Evolutionary conservation across 2,888 invertebrate species (phyloP).

Genomic region (Scaptomyza tumidula): DNA sequence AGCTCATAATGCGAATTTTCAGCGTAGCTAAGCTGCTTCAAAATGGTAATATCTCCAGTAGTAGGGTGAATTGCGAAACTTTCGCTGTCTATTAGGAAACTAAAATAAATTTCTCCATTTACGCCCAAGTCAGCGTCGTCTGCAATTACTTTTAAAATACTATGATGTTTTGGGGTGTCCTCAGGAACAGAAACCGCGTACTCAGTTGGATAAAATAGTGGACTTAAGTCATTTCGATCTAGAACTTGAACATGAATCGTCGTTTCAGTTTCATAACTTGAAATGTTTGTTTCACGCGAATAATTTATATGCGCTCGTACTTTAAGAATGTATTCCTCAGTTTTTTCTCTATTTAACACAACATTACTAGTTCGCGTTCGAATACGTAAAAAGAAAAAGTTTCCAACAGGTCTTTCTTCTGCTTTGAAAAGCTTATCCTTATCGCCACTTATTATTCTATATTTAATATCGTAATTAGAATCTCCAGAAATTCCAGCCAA

Average conservation of each 20-base stretch:
- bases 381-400: slow-evolving; percentile 96
- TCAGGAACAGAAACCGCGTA: slow-evolving; percentile 95
- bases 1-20: slow-evolving; percentile 90
- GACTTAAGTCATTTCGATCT: slow-evolving; percentile 96
- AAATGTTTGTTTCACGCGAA: slow-evolving; percentile 86
- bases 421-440: slow-evolving; percentile 96
- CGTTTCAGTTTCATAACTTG: slow-evolving; percentile 88
- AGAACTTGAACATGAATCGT: slow-evolving; percentile 89
- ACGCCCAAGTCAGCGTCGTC: slow-evolving; percentile 98
- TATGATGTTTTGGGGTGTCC: slow-evolving; percentile 93
- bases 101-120: slow-evolving; percentile 99
- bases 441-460: slow-evolving; percentile 94
- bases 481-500: slow-evolving; percentile 91
- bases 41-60: slow-evolving; percentile 93
- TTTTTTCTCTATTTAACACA: slow-evolving; percentile 96
- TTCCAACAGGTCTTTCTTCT: slow-evolving; percentile 94
- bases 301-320: slow-evolving; percentile 89
- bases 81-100: slow-evolving; percentile 91
- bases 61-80: slow-evolving; percentile 97
- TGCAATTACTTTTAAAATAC: slow-evolving; percentile 91
- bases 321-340: slow-evolving; percentile 91
- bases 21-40: slow-evolving; percentile 90
- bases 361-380: slow-evolving; percentile 95
- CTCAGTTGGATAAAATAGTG: slow-evolving; percentile 95
- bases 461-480: slow-evolving; percentile 88